A percentile compares a stretch with the other conserved stretches of the same genome.
phyloP scores from a whole-genome alignment of 2,888 invertebrate genomes.

The Mimas tiliae region DNA sequence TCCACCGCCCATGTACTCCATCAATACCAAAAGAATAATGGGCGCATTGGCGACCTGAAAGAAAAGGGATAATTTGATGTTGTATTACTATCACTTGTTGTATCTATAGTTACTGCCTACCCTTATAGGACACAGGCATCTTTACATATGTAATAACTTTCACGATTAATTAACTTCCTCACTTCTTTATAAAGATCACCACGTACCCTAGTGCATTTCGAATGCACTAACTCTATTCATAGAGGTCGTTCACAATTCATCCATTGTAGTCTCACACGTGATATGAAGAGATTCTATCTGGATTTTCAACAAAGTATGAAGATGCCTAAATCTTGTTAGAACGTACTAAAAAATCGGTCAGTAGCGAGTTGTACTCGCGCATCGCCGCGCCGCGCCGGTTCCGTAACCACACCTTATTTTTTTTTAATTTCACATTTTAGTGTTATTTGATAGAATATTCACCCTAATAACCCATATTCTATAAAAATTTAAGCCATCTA shows the following conservation, averaged over 20 bases:
- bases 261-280: constrained; percentile 13
- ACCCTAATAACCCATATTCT: no score
- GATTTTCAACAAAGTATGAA: not conserved
- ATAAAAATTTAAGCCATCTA: no score
- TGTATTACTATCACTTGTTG: no score
- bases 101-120: not conserved
- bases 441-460: no score
- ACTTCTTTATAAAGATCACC: not conserved
- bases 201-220: not conserved
- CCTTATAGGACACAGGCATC: not conserved
- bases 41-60: no score
- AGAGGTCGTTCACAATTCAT: not conserved
- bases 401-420: no score
- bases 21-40: no score
- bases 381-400: no score
- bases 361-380: no score
- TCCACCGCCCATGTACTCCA: no score
- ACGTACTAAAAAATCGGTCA: no score
- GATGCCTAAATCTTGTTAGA: not conserved
- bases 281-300: not conserved
- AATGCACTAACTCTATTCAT: constrained; percentile 12
- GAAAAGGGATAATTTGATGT: not conserved
- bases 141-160: not conserved
- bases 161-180: not conserved
- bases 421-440: no score